Conservation (phyloP, 2,797 vertebrate genomes). For the Gorsachius magnificus region DNA sequence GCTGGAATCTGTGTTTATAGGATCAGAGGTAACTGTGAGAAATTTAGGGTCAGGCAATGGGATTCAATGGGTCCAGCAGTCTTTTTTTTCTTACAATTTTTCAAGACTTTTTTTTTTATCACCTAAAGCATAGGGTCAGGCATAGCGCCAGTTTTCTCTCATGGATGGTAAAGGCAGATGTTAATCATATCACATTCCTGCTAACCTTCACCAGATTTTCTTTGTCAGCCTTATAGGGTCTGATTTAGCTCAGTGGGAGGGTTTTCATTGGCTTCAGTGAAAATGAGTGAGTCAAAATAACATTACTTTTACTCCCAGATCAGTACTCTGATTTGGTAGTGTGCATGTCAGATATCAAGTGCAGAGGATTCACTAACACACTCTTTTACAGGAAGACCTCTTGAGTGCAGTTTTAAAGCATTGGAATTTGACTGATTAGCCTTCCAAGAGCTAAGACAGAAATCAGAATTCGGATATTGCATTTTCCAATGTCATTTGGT, state of each 20-base stretch:
- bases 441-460: background rate
- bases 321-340: background rate
- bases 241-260: constrained; percentile 38
- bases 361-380: background rate
- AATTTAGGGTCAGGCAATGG: background rate
- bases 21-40: background rate
- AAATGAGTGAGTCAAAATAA: constrained; percentile 20
- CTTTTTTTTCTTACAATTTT: background rate
- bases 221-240: constrained; percentile 51
- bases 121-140: background rate
- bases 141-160: background rate
- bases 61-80: background rate
- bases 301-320: background rate
- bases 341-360: background rate
- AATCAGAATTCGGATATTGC: background rate
- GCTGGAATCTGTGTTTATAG: background rate
- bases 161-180: background rate
- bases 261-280: constrained; percentile 15
- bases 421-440: background rate
- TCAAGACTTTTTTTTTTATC: background rate
- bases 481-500: background rate
- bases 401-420: background rate
- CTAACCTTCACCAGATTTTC: constrained; percentile 49
- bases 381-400: background rate
- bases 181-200: constrained; percentile 32